Conservation (phyloP, 2,797 vertebrate genomes). For the Eidolon dupreanum region DNA sequence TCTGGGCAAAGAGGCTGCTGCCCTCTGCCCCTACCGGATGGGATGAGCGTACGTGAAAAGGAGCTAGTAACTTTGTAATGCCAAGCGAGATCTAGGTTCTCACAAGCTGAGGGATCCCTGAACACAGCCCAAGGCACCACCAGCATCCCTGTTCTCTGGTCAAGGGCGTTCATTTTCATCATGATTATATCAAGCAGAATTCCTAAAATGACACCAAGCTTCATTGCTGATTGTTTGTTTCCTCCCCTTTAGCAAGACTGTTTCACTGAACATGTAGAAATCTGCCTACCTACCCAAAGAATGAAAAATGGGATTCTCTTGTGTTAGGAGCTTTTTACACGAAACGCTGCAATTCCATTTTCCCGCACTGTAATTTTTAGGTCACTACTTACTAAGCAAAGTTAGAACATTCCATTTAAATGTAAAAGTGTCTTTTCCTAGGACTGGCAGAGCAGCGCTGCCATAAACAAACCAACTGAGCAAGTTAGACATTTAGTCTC, state of each 20-base stretch:
- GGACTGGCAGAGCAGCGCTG: not conserved
- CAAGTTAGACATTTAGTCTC: not conserved
- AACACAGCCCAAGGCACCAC: not conserved
- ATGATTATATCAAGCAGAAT: not conserved
- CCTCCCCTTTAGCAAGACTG: not conserved
- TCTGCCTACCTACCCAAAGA: slow-evolving; percentile 27
- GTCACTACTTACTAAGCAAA: slow-evolving; percentile 50
- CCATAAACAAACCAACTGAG: not conserved
- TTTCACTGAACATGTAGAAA: not conserved
- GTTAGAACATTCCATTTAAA: slow-evolving; percentile 41
- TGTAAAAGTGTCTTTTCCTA: slow-evolving; percentile 54
- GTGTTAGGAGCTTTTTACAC: slow-evolving; percentile 37
- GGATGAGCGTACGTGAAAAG: slow-evolving; percentile 3
- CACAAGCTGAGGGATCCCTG: not conserved
- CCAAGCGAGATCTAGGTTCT: not conserved
- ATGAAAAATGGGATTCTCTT: slow-evolving; percentile 50
- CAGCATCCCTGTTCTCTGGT: not conserved
- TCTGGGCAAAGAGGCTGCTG: not conserved
- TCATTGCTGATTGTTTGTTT: not conserved
- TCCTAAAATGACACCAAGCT: not conserved
- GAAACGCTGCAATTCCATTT: slow-evolving; percentile 25
- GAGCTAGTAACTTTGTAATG: not conserved
- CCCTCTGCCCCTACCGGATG: not conserved
- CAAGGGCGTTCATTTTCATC: not conserved
- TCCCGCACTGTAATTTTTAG: slow-evolving; percentile 8